Conservation (phyloP, 2,888 invertebrate species). For the Pyralis farinalis region DNA sequence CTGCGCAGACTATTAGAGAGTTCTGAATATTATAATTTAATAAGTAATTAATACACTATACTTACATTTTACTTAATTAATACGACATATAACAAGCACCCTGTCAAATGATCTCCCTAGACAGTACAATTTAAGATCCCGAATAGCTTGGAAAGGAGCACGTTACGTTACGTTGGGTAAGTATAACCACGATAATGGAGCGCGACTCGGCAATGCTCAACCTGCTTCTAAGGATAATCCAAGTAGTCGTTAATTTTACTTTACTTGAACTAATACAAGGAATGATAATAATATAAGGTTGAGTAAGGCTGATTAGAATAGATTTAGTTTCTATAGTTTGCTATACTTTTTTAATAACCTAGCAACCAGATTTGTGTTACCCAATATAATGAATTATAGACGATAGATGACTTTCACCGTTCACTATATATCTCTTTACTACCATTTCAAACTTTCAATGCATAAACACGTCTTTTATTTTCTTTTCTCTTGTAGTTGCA, state of each 20-base stretch:
- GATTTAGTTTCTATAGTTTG: constrained; percentile 1
- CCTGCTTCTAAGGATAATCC: not conserved
- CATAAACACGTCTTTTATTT: constrained; percentile 52
- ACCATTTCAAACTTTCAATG: constrained; percentile 22
- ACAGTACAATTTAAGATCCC: constrained; percentile 5
- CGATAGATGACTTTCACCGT: constrained; percentile 11
- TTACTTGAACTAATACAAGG: not conserved
- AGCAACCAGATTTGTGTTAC: not conserved
- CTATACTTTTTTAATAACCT: not conserved
- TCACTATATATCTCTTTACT: constrained; percentile 10
- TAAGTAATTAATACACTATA: not conserved
- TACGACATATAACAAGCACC: too few species aligned
- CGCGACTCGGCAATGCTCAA: constrained; percentile 8
- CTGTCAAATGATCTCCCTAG: not conserved
- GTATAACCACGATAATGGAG: constrained; percentile 4
- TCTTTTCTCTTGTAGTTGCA: constrained; percentile 78
- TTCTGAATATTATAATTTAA: too few species aligned
- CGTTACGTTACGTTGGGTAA: constrained; percentile 6
- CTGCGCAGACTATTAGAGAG: too few species aligned
- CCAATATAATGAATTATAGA: constrained; percentile 3
- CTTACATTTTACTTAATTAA: too few species aligned
- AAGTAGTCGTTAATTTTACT: not conserved
- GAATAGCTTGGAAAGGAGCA: constrained; percentile 10
- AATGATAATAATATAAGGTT: not conserved
- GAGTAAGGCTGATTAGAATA: constrained; percentile 6